A percentile compares a stretch with the other conserved stretches of the same genome.
Evolutionary conservation across 2,113 vertebrate species (phyloP).

Genomic region (Ammodytes dubius): DNA sequence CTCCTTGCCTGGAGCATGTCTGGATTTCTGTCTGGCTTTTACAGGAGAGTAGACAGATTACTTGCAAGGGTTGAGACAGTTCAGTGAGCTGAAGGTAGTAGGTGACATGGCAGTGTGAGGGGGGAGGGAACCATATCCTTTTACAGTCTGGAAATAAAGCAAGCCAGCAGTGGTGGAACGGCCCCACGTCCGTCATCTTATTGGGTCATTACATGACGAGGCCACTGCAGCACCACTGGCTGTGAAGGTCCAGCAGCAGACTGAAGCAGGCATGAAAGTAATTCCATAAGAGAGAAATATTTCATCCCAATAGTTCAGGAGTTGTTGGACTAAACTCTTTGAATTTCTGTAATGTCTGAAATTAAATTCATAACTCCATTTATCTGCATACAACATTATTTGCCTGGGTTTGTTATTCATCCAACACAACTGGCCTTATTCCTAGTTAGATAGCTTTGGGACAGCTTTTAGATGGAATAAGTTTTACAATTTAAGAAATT

Average conservation of each 20-base stretch:
- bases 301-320: slow-evolving; percentile 24
- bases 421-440: not conserved
- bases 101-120: slow-evolving; percentile 52
- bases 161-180: slow-evolving; percentile 19
- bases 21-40: slow-evolving; percentile 71
- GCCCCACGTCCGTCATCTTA: slow-evolving; percentile 44
- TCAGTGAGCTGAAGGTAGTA: slow-evolving; percentile 70
- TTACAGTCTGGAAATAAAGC: slow-evolving; percentile 81
- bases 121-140: slow-evolving; percentile 66
- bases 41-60: slow-evolving; percentile 66
- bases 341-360: not conserved
- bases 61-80: slow-evolving; percentile 60
- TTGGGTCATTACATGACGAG: slow-evolving; percentile 27
- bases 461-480: not conserved
- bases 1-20: slow-evolving; percentile 59
- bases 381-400: not conserved
- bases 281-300: slow-evolving; percentile 21
- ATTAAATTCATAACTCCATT: slow-evolving; percentile 1
- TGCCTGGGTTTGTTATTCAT: not conserved
- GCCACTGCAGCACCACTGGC: slow-evolving; percentile 12
- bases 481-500: not conserved
- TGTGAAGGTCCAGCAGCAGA: slow-evolving; percentile 12
- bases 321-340: slow-evolving; percentile 11
- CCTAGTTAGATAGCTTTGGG: not conserved
- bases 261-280: slow-evolving; percentile 3